Conservation (phyloP, 1,140 invertebrate genomes). For the Drosophila pruinosa region DNA sequence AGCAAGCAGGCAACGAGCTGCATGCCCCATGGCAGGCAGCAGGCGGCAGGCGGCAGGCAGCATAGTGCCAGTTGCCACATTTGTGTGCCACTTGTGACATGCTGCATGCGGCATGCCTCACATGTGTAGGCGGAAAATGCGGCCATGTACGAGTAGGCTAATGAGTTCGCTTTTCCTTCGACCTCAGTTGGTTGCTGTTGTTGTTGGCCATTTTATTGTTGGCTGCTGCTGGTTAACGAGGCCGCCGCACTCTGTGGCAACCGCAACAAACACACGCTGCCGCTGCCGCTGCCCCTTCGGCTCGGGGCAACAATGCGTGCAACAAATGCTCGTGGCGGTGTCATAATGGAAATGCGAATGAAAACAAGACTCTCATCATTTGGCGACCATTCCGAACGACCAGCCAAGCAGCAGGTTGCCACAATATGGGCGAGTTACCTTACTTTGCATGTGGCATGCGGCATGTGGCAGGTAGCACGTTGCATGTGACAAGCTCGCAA, state of each 20-base stretch:
- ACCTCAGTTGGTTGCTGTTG: slow-evolving; percentile 31
- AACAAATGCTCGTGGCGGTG: slow-evolving; percentile 46
- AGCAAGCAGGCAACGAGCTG: slow-evolving; percentile 11
- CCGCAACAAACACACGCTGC: neutral
- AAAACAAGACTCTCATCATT: slow-evolving; percentile 22
- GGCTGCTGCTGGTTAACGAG: slow-evolving; percentile 42
- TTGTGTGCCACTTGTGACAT: slow-evolving; percentile 60
- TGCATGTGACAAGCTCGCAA: neutral
- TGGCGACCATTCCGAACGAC: neutral
- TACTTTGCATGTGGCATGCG: too few relatives aligned
- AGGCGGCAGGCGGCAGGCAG: neutral
- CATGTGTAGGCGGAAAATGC: slow-evolving; percentile 74
- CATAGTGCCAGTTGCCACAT: slow-evolving; percentile 25
- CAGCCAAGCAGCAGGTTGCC: slow-evolving; percentile 10
- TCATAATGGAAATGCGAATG: slow-evolving; percentile 40
- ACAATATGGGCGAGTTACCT: neutral
- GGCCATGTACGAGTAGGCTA: slow-evolving; percentile 77
- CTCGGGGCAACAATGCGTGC: neutral
- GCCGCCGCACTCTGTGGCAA: slow-evolving; percentile 49
- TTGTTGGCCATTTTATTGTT: slow-evolving; percentile 37
- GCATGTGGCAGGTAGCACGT: neutral
- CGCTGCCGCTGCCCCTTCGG: neutral
- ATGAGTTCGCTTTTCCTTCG: slow-evolving; percentile 63
- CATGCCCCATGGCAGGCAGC: slow-evolving; percentile 1
- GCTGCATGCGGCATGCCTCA: slow-evolving; percentile 24